Conservation (phyloP, 2,888 invertebrate genomes). For the Dicranocentrus wangi region DNA sequence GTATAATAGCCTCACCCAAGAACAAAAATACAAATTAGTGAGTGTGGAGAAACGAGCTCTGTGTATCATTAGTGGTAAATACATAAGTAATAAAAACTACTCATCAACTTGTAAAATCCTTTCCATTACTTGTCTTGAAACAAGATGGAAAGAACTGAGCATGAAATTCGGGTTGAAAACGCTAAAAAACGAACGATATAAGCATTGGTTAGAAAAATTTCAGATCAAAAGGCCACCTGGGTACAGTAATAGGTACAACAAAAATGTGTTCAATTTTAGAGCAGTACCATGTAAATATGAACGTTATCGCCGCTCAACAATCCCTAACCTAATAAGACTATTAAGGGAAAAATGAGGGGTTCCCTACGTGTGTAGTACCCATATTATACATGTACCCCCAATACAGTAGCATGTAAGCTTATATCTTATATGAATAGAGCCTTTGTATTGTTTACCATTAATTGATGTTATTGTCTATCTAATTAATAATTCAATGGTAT, state of each 20-base stretch:
- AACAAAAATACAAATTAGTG: background rate
- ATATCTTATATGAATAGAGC: too few species aligned
- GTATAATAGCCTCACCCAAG: background rate
- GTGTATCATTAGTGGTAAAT: background rate
- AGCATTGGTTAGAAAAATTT: slow-evolving; percentile 4
- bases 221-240: background rate
- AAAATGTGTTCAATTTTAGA: slow-evolving; percentile 5
- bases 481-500: too few species aligned
- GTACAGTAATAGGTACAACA: background rate
- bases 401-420: too few species aligned
- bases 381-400: too few species aligned
- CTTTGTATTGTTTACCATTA: too few species aligned
- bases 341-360: too few species aligned
- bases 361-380: too few species aligned
- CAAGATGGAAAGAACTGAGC: background rate
- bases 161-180: background rate
- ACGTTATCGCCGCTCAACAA: background rate
- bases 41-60: slow-evolving; percentile 11
- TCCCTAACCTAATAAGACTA: too few species aligned
- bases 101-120: background rate
- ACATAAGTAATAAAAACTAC: background rate
- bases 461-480: too few species aligned
- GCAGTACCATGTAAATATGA: background rate
- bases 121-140: background rate
- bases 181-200: background rate